These are phyloP conservation scores for Clarias gariepinus DNA, from an alignment of 2,113 vertebrate species.

Conservation along the genomic window DNA sequence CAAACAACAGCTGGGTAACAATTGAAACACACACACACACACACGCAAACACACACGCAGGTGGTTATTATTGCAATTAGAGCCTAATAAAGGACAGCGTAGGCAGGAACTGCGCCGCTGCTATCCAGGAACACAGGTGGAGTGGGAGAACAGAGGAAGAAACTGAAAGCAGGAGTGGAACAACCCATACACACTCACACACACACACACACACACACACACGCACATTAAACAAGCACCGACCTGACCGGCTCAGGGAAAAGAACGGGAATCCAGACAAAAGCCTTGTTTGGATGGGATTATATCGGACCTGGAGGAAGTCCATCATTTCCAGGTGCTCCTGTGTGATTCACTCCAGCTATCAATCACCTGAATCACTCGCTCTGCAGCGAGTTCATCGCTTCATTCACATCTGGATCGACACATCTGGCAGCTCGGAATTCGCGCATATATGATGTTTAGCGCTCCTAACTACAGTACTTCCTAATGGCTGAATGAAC, in stretches of 20 bases:
- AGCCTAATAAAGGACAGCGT: slow-evolving; percentile 23
- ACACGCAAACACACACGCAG: slow-evolving; percentile 15
- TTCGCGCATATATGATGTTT: neutral
- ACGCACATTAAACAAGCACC: neutral
- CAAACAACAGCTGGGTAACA: slow-evolving; percentile 32
- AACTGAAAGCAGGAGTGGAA: slow-evolving; percentile 23
- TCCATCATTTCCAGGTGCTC: slow-evolving; percentile 1
- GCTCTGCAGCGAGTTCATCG: neutral
- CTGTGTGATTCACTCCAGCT: neutral
- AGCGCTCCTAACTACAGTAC: no score
- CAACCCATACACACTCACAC: neutral
- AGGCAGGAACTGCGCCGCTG: slow-evolving; percentile 9
- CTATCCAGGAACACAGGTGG: slow-evolving; percentile 29
- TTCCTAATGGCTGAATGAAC: neutral
- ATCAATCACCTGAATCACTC: neutral
- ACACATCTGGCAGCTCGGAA: neutral
- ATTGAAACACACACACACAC: neutral
- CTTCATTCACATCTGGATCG: neutral
- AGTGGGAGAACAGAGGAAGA: slow-evolving; percentile 24
- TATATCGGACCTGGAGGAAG: neutral
- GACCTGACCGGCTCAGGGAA: neutral
- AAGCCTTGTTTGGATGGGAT: slow-evolving; percentile 15
- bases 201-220: slow-evolving; percentile 7
- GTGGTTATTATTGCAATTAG: slow-evolving; percentile 21
- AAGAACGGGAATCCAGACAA: neutral